Percentiles rank a stretch among this genome's conserved stretches.
Evolutionary conservation across 2,888 invertebrate species (phyloP).

Genomic region (Sipunculus nudus): DNA sequence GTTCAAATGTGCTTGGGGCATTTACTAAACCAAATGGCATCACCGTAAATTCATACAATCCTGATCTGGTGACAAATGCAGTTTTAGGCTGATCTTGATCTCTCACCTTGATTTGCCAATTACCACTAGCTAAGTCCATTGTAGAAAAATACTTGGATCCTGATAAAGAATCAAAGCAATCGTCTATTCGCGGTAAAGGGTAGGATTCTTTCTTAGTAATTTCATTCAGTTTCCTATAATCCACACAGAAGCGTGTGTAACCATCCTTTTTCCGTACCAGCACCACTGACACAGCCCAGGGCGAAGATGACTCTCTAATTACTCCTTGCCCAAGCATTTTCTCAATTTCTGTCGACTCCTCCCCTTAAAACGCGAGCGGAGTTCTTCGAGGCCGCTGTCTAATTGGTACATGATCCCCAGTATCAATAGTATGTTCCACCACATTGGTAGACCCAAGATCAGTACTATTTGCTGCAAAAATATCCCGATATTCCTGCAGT

Average conservation of each 20-base stretch:
- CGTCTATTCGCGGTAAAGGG: slow-evolving; percentile 17
- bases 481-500: background rate
- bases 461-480: background rate
- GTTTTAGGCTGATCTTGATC: slow-evolving; percentile 9
- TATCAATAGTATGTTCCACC: slow-evolving; percentile 9
- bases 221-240: slow-evolving; percentile 10
- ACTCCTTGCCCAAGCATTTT: background rate
- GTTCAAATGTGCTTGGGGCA: slow-evolving; percentile 51
- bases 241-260: slow-evolving; percentile 12
- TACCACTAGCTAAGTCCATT: background rate
- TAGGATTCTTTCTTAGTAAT: slow-evolving; percentile 11
- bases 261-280: slow-evolving; percentile 13
- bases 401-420: slow-evolving; percentile 10
- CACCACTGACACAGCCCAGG: slow-evolving; percentile 10
- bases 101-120: background rate
- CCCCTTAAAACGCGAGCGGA: background rate
- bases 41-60: slow-evolving; percentile 42
- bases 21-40: slow-evolving; percentile 42
- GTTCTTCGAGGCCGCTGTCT: slow-evolving; percentile 4
- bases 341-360: background rate
- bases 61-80: background rate
- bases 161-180: slow-evolving; percentile 4
- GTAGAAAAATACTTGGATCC: background rate
- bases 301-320: background rate
- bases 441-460: slow-evolving; percentile 1